Evolutionary conservation across 64 coral and sea anemone species (phyloP), one percentile per base, ranked within the genome.

Genomic region (Astreopora myriophthalma): DNA sequence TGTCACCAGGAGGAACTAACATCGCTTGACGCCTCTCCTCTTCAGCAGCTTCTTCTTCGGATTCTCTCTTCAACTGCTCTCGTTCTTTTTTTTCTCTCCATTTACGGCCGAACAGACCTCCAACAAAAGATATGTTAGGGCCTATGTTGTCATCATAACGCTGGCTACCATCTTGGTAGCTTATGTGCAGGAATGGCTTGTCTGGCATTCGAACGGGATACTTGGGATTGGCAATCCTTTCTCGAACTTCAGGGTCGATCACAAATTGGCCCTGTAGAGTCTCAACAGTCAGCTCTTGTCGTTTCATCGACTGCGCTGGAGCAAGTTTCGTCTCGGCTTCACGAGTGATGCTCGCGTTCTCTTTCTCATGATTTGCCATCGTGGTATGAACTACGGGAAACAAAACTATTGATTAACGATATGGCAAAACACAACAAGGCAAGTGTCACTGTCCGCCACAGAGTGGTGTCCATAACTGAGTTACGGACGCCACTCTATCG

Each of bases 181-280:
- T 36, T 13, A 58, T 38, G n/a, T 64, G 58, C 1, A 63, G 31
- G 9, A 83, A 33, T 3, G 79, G 79, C 23, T 14, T 83, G 3
- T 83, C 79, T 23, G 79, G 79, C 52, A 83, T 34, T 22, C 20
- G 8, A 20, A 83, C 57, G 0, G 79, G 79, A 6, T 24, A 37
- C 10, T 81, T 65, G 28, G 79, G 79, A 25, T 65, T 62, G 2
- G 33, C 33, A 37, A 83, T 39, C 58, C 79, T 63, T 30, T 63
- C 33, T 11, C 79, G 55, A 10, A 83, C 79, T 8, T 25, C 79
- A 7, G 79, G 79, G n/a, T 83, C 79, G 22, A 83, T 83, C 16
- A 33, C 6, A 26, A 83, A 34, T 23, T 63, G 79, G 0, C 57
- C 2, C 1, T 83, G 33, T 64, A 0, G 33, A 73, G 8, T 31